phyloP scores from a whole-genome alignment of 2,113 vertebrate genomes.

The Chelonoidis abingdonii region DNA sequence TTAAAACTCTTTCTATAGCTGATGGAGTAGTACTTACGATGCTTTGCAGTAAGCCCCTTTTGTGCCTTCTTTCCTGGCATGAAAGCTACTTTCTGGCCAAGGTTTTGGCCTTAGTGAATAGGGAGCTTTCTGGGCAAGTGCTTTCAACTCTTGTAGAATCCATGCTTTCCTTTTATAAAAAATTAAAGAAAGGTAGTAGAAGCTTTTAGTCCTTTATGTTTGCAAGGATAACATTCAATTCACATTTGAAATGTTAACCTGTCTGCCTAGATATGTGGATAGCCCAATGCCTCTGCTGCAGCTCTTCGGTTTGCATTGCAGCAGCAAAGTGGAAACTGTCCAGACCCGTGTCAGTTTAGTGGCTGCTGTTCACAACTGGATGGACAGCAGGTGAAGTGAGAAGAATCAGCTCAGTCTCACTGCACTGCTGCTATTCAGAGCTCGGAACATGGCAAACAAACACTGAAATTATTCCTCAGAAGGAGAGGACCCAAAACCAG shows the following conservation, averaged over 20 bases:
- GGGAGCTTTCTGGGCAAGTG: too few relatives aligned
- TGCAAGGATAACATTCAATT: too few relatives aligned
- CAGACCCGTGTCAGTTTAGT: background rate
- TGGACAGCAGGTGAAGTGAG: too few relatives aligned
- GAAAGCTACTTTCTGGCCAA: background rate
- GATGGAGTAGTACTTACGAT: background rate
- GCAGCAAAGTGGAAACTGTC: background rate
- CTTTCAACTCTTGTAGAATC: background rate
- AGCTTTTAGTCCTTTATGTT: background rate
- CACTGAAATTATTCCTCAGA: background rate
- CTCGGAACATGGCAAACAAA: too few relatives aligned
- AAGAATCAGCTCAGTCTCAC: too few relatives aligned
- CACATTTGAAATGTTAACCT: background rate
- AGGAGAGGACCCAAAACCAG: background rate
- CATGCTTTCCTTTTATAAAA: background rate
- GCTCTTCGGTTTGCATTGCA: background rate
- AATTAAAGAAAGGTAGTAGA: background rate
- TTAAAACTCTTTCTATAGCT: background rate
- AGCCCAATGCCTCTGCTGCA: background rate
- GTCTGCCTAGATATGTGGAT: background rate
- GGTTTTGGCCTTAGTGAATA: background rate
- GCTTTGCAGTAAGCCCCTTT: background rate
- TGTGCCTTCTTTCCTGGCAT: background rate
- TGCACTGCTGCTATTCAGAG: too few relatives aligned
- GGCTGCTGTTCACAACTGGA: background rate